Evolutionary conservation across 2,113 vertebrate species (phyloP), one percentile per base, ranked within the genome.

Genomic region (Cariama cristata): DNA sequence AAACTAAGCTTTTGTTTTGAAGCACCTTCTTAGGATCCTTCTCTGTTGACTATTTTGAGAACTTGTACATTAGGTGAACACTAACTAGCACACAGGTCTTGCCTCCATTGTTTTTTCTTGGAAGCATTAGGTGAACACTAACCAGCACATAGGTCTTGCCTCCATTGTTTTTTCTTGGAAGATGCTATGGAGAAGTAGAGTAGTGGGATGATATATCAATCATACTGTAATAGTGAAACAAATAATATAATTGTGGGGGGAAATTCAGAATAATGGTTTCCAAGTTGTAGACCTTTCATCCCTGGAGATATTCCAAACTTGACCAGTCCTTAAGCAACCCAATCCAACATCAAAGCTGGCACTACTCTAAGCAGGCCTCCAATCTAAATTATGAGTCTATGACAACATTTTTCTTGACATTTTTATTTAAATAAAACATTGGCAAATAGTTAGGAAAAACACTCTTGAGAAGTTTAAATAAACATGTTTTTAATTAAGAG

Each of bases 161-260:
- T 79, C 35, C 19, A 7, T 1, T 42, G 21, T 6, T 28, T 83
- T 50, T 17, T 45, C 71, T 42, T 86, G 67, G 56, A 85, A 58
- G 74, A 82, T 5, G 4, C 10, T 14, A 14, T 2, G 10, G 67
- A 85, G 33, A 59, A 81, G 30, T 3, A 44, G 19, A n/a, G 24
- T 2, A 63, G 28, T 7, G 19, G 14, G 13, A 55, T 0, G 30
- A 45, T 24, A 0, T 2, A 58, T 14, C 62, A 58, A 6, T 47
- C 22, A 30, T 8, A 33, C 8, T 12, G 7, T 3, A 40, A 60
- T 0, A 45, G 23, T 52, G 44, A 67, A 77, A 84, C 30, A 30
- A 16, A 24, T 22, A 45, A 10, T 1, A 22, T 27, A 58, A 30
- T 3, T 14, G 9, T 4, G 8, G 5, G 22, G 27, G 12, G 12